phyloP scores from a whole-genome alignment of 2,888 invertebrate genomes.

The Halocaridina rubra region DNA sequence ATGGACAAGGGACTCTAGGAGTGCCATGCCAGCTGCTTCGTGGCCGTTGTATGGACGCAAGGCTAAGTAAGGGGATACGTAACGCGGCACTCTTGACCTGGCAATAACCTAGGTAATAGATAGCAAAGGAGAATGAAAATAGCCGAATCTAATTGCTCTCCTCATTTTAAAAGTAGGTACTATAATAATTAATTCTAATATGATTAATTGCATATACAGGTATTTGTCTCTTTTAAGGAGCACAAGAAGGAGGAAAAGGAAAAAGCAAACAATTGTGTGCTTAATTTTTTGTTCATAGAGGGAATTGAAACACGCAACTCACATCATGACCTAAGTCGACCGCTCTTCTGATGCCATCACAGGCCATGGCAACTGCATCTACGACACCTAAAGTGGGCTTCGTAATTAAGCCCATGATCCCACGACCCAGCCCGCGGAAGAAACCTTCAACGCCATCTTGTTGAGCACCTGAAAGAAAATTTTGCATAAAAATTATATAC shows the following conservation, averaged over 20 bases:
- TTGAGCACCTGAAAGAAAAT: constrained; percentile 69
- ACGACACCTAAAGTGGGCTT: constrained; percentile 74
- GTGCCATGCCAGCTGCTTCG: constrained; percentile 45
- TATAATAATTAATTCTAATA: too few species aligned
- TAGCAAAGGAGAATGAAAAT: too few species aligned
- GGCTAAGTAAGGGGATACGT: constrained; percentile 35
- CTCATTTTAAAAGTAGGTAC: too few species aligned
- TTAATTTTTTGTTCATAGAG: too few species aligned
- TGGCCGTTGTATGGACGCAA: constrained; percentile 48
- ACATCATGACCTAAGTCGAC: constrained; percentile 76
- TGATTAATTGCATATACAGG: too few species aligned
- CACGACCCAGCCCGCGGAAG: constrained; percentile 77
- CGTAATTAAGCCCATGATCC: constrained; percentile 75
- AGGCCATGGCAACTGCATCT: constrained; percentile 76
- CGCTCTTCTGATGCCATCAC: constrained; percentile 76
- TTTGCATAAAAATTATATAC: background rate
- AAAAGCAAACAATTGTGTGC: too few species aligned
- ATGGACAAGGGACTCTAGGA: constrained; percentile 37
- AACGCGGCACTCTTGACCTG: constrained; percentile 49
- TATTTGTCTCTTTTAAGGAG: too few species aligned
- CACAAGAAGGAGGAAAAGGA: too few species aligned
- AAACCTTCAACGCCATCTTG: constrained; percentile 78
- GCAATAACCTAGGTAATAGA: constrained; percentile 69
- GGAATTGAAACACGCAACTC: too few species aligned
- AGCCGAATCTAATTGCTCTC: too few species aligned